A percentile compares a stretch with the other conserved stretches of the same genome.
Evolutionary conservation across 2,797 vertebrate species (phyloP).

Genomic region (Ficedula albicollis): DNA sequence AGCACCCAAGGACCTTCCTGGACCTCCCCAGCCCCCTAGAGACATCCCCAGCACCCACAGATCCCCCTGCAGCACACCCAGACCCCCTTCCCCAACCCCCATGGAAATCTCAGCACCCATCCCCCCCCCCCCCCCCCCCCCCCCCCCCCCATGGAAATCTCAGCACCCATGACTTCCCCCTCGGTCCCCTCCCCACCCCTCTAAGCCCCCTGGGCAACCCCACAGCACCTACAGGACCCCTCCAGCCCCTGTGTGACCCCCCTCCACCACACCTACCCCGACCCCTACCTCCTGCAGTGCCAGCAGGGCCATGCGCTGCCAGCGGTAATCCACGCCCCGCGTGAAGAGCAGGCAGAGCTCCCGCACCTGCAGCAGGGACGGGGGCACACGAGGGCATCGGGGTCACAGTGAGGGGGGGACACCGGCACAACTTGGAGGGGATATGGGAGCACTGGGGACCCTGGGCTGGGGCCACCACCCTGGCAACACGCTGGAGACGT

Average conservation of each 20-base stretch:
- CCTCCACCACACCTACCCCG: no score
- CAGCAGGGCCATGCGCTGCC: background rate
- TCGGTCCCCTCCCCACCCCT: no score
- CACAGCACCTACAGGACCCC: no score
- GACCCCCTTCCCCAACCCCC: background rate
- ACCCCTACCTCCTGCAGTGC: background rate
- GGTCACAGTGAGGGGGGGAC: background rate
- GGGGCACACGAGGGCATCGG: background rate
- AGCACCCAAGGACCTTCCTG: background rate
- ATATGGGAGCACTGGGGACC: background rate
- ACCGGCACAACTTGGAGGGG: background rate
- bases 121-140: no score
- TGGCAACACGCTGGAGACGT: background rate
- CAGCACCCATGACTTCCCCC: background rate
- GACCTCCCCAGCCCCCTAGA: no score
- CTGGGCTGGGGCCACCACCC: background rate
- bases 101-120: background rate
- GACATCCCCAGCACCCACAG: no score
- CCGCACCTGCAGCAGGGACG: background rate
- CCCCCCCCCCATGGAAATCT: background rate
- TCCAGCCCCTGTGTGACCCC: background rate
- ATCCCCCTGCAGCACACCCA: background rate
- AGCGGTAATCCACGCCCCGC: background rate
- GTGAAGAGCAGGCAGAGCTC: background rate
- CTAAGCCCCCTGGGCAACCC: background rate